Evolutionary conservation across 2,797 vertebrate species (phyloP).

Genomic region (Linurgus olivaceus): DNA sequence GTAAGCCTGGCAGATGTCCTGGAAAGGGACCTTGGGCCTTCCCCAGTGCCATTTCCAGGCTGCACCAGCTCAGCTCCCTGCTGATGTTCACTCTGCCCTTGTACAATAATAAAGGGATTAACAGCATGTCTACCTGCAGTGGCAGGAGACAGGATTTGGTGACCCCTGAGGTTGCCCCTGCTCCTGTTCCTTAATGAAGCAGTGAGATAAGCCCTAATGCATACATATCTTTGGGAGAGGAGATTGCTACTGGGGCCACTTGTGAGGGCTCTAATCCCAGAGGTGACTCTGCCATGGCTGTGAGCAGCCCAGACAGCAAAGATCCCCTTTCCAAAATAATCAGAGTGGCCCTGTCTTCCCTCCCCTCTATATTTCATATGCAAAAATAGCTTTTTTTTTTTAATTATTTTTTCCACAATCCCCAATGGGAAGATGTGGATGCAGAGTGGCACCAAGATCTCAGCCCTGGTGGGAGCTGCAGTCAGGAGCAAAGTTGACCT

Average conservation of each 20-base stretch:
- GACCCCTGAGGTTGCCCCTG: not conserved
- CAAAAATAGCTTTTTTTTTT: not conserved
- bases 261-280: not conserved
- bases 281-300: accelerated
- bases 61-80: not conserved
- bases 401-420: not conserved
- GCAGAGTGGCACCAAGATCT: not conserved
- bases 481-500: not conserved
- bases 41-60: not conserved
- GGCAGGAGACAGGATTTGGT: slow-evolving; percentile 9
- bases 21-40: not conserved
- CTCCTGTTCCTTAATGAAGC: slow-evolving; percentile 11
- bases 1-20: not conserved
- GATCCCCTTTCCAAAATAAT: not conserved
- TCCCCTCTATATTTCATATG: accelerated
- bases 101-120: slow-evolving; percentile 41
- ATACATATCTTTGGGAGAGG: not conserved
- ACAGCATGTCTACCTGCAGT: not conserved
- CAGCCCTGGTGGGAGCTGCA: not conserved
- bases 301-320: not conserved
- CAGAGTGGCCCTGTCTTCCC: not conserved
- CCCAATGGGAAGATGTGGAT: not conserved
- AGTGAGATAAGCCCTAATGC: not conserved
- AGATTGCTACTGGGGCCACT: not conserved
- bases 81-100: not conserved